Conservation (phyloP, 2,797 vertebrate species). For the Oryzias sinensis region DNA sequence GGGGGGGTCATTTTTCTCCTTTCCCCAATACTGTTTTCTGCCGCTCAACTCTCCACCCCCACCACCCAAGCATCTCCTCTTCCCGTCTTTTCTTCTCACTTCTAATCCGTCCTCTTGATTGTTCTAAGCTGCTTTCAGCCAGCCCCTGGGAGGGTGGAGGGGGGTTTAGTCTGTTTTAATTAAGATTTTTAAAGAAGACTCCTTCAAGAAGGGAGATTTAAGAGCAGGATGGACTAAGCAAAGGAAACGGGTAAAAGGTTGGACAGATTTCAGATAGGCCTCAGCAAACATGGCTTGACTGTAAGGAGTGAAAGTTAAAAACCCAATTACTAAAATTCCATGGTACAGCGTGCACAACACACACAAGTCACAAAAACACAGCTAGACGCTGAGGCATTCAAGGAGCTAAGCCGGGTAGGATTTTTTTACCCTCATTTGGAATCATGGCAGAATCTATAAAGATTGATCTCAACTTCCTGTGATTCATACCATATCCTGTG, state of each 20-base stretch:
- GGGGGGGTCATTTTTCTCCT: constrained; percentile 56
- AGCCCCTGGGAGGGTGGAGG: constrained; percentile 66
- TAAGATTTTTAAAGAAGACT: constrained; percentile 81
- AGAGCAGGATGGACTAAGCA: constrained; percentile 62
- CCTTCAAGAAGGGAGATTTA: constrained; percentile 76
- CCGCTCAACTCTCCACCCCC: constrained; percentile 31
- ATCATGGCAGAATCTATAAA: constrained; percentile 76
- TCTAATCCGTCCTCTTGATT: constrained; percentile 81
- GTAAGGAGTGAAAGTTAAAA: constrained; percentile 43
- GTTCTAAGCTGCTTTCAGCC: constrained; percentile 83
- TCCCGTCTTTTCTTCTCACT: constrained; percentile 73
- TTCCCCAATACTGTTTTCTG: constrained; percentile 56
- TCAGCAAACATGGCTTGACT: constrained; percentile 51
- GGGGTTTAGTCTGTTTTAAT: constrained; percentile 77
- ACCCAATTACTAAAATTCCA: constrained; percentile 46
- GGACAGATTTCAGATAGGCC: constrained; percentile 57
- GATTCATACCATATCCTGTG: constrained; percentile 76
- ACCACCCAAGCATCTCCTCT: constrained; percentile 40
- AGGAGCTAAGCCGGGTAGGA: constrained; percentile 68
- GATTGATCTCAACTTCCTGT: constrained; percentile 79
- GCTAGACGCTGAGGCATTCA: constrained; percentile 43
- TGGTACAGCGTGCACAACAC: background rate
- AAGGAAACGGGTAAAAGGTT: constrained; percentile 64
- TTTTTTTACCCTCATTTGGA: constrained; percentile 63
- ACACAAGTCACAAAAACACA: constrained; percentile 35